A percentile compares a stretch with the other conserved stretches of the same genome.
These are phyloP conservation scores for Chymomyza procnemis DNA, from an alignment of 2,888 invertebrate species.

Conservation along the genomic window DNA sequence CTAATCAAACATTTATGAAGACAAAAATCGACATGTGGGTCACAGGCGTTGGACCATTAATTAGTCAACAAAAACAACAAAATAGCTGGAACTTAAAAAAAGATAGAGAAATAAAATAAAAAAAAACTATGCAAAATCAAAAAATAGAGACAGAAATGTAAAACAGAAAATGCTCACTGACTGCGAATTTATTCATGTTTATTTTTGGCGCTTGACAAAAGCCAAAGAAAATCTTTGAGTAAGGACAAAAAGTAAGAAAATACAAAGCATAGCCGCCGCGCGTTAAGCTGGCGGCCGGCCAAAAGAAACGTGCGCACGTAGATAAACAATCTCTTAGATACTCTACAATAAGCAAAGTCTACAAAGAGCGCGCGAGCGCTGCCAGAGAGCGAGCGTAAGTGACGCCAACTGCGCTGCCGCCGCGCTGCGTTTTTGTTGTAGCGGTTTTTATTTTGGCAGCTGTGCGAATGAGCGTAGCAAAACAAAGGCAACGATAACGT, in stretches of 20 bases:
- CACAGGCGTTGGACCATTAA: slow-evolving; percentile 46
- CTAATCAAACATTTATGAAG: not conserved
- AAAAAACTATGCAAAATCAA: not conserved
- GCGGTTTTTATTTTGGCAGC: slow-evolving; percentile 4
- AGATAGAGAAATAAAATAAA: slow-evolving; percentile 3
- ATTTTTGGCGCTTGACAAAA: slow-evolving; percentile 43
- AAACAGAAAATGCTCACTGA: not conserved
- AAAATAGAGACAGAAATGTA: not conserved
- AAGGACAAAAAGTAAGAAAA: slow-evolving; percentile 1
- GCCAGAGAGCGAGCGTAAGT: slow-evolving; percentile 8
- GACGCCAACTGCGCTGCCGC: slow-evolving; percentile 24
- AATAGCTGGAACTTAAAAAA: slow-evolving; percentile 32
- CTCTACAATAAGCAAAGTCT: slow-evolving; percentile 47
- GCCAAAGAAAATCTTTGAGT: not conserved
- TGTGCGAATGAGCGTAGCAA: slow-evolving; percentile 55
- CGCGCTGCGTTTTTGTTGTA: slow-evolving; percentile 6
- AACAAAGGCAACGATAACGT: slow-evolving; percentile 50
- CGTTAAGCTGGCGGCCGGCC: slow-evolving; percentile 48
- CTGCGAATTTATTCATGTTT: slow-evolving; percentile 44
- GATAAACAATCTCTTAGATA: slow-evolving; percentile 32
- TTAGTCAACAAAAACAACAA: slow-evolving; percentile 12
- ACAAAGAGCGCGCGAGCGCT: slow-evolving; percentile 25
- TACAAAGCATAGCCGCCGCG: not conserved
- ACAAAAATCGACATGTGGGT: slow-evolving; percentile 40
- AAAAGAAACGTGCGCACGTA: slow-evolving; percentile 52